phyloP scores from a whole-genome alignment of 2,113 vertebrate species.

The Bujurquina vittata region DNA sequence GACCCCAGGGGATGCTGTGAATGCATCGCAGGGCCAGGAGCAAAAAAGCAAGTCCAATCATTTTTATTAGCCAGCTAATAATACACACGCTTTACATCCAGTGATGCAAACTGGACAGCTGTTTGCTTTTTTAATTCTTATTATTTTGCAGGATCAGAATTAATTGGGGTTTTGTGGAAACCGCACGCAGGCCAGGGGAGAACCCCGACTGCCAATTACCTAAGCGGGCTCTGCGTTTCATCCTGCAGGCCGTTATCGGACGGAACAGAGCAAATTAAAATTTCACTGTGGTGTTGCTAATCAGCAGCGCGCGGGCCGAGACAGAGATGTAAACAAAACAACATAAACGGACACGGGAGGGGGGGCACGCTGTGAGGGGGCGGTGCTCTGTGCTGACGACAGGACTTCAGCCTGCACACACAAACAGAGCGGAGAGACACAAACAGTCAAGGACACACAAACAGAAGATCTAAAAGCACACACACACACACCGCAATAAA shows the following conservation, averaged over 20 bases:
- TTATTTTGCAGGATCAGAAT: slow-evolving; percentile 59
- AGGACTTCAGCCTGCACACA: slow-evolving; percentile 25
- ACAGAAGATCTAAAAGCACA: neutral
- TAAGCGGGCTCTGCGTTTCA: slow-evolving; percentile 68
- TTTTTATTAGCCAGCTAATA: slow-evolving; percentile 67
- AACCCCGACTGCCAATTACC: slow-evolving; percentile 81
- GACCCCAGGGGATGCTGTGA: slow-evolving; percentile 54
- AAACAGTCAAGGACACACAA: slow-evolving; percentile 24
- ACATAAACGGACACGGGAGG: slow-evolving; percentile 61
- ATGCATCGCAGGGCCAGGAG: slow-evolving; percentile 36
- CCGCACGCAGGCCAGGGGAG: slow-evolving; percentile 69
- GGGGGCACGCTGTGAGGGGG: neutral
- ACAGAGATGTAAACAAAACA: slow-evolving; percentile 77
- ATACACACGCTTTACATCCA: slow-evolving; percentile 32
- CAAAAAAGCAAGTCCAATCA: slow-evolving; percentile 40
- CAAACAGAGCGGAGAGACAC: neutral
- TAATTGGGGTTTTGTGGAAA: slow-evolving; percentile 76
- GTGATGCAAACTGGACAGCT: slow-evolving; percentile 56
- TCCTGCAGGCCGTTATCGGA: slow-evolving; percentile 74
- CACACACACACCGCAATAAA: neutral
- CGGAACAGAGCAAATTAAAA: slow-evolving; percentile 82
- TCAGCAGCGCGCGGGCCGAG: slow-evolving; percentile 66
- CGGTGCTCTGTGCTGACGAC: slow-evolving; percentile 57
- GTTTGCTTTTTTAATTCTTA: neutral
- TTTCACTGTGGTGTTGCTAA: slow-evolving; percentile 78